These are phyloP conservation scores for Chamaea fasciata DNA, from an alignment of 2,113 vertebrate species.

Conservation along the genomic window DNA sequence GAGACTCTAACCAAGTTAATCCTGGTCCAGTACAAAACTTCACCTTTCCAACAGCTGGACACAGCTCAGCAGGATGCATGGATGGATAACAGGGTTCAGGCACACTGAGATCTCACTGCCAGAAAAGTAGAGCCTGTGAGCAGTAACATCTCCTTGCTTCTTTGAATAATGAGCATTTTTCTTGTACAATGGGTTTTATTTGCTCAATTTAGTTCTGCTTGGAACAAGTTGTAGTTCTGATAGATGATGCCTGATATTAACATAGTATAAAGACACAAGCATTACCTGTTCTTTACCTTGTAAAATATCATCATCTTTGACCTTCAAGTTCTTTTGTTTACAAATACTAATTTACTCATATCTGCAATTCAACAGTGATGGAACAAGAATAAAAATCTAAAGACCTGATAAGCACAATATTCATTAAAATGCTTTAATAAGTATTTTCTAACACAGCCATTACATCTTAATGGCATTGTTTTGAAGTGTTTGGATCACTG, in stretches of 20 bases:
- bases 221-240: neutral
- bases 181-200: neutral
- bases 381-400: neutral
- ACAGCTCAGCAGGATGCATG: neutral
- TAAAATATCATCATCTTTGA: neutral
- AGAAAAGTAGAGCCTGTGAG: neutral
- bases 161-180: neutral
- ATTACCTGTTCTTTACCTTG: neutral
- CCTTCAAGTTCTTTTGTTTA: neutral
- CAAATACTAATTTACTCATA: neutral
- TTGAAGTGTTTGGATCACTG: neutral
- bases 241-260: neutral
- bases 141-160: neutral
- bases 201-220: neutral
- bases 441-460: neutral
- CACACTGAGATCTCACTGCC: neutral
- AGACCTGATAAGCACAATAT: neutral
- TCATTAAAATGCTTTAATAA: neutral
- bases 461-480: neutral
- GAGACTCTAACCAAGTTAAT: neutral
- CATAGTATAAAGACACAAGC: neutral
- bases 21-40: neutral
- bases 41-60: neutral
- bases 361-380: neutral
- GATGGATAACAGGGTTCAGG: neutral